Base-by-base conservation (phyloP, 2,888 invertebrate genomes). In the Diloba caeruleocephala region DNA sequence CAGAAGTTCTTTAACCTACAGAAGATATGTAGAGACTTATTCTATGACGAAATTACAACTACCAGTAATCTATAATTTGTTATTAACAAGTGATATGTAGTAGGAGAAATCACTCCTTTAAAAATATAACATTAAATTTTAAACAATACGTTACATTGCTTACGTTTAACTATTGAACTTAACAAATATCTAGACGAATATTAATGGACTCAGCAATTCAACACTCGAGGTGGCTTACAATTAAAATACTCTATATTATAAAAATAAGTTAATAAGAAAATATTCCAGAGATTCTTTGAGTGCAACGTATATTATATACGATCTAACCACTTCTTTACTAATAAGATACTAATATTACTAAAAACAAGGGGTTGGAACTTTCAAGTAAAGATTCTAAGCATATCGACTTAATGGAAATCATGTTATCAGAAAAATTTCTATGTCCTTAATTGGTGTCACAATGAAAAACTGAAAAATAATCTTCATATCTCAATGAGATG, bases 51-150 rank as follows among this genome's bases (percentile, higher is more conserved):
- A 90, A 87, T 90, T 91, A 91, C 81, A 63, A 71, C 89, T 89
- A 91, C 84, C 74, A 68, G 74, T 87, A 84, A 78, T 82, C 88
- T 91, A 89, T 86, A 89, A 87, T 90, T 89, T 90, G 82, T 92
- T 92, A 91, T 86, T 92, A 92, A 92, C 92, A 92, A 92, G 90
- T 93, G 93, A 93, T 93, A 93, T 93, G 93, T 93, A 84, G 89
- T 77, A 86, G 89, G 91, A 92, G 92, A 73, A 78, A 91, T 87
- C 88, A 89, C 92, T 90, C 90, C 87, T 73, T 79, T 88, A 86
- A 85, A 72, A 85, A 79, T 88, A 82, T 84, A 78, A 84, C 77
- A 81, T 87, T 88, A 87, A 81, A 82, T 83, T 86, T 83, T 79
- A 85, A 87, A 87, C 81, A 81, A 85, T 87, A 82, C 54, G 73